Percentiles rank a stretch among this genome's conserved stretches.
Evolutionary conservation across 1,140 invertebrate species (phyloP).

Genomic region (Amphibalanus amphitrite): DNA sequence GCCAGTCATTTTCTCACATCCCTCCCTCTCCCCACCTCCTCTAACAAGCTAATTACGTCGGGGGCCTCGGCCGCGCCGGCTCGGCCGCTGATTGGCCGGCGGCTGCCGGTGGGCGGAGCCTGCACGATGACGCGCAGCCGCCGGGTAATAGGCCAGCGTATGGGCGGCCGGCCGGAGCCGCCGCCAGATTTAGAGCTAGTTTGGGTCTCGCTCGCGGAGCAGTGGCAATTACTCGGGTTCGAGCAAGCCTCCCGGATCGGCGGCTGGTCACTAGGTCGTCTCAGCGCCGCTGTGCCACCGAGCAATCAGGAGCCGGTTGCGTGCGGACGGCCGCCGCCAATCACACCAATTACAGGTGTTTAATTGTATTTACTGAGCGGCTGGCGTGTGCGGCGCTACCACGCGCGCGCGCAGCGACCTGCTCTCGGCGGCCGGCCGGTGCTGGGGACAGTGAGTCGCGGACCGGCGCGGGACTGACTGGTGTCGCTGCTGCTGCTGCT

Average conservation of each 20-base stretch:
- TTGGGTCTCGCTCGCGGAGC: neutral
- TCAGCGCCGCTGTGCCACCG: no score
- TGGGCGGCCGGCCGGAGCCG: neutral
- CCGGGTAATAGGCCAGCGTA: conserved; percentile 8
- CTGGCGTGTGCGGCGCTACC: neutral
- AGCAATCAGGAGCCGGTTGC: neutral
- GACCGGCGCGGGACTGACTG: neutral
- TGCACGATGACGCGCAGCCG: conserved; percentile 10
- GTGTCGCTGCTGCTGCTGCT: no score
- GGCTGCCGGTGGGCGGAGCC: conserved; percentile 7
- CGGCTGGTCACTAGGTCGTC: neutral
- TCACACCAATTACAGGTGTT: neutral
- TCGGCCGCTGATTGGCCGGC: conserved; percentile 14
- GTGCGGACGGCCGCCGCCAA: neutral
- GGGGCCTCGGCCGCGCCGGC: neutral
- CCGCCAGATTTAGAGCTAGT: neutral
- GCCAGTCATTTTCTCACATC: neutral
- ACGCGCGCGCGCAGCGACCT: no score
- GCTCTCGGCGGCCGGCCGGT: no score
- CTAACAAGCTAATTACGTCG: conserved; percentile 5
- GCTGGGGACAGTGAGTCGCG: no score
- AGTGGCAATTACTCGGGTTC: neutral
- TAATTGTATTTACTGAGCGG: neutral
- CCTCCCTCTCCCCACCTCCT: neutral
- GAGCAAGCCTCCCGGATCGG: neutral